phyloP scores from a whole-genome alignment of 1,140 invertebrate genomes.

The Pseudachorutes palmiensis region DNA sequence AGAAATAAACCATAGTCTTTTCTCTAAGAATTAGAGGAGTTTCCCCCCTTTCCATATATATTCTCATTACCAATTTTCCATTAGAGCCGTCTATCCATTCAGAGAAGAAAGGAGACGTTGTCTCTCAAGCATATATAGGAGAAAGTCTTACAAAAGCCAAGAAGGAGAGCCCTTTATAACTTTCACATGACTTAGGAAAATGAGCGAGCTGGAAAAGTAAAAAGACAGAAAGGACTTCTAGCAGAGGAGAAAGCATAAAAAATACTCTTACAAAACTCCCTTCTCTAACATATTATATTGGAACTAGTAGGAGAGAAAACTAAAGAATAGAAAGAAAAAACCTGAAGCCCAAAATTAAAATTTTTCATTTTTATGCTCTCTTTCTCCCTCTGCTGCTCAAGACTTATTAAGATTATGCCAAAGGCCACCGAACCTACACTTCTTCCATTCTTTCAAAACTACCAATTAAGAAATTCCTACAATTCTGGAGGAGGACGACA shows the following conservation, averaged over 20 bases:
- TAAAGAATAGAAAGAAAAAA: not conserved
- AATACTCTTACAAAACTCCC: not conserved
- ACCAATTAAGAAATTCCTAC: no score
- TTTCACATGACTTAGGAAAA: not conserved
- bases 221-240: not conserved
- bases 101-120: not conserved
- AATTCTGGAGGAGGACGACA: no score
- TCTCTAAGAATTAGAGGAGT: no score
- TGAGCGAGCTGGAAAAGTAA: not conserved
- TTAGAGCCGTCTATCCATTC: not conserved
- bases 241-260: not conserved
- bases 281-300: not conserved
- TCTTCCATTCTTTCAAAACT: no score
- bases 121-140: not conserved
- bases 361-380: not conserved
- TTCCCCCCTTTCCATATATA: slow-evolving; percentile 4
- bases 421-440: no score
- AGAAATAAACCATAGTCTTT: slow-evolving; percentile 3
- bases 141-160: not conserved
- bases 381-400: not conserved
- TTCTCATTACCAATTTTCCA: slow-evolving; percentile 5
- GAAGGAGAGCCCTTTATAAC: not conserved
- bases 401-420: not conserved
- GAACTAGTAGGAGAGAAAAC: not conserved
- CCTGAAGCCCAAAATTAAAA: not conserved